These are phyloP conservation scores for Auanema freiburgensis DNA, from an alignment of 2,888 invertebrate species.

Conservation along the genomic window DNA sequence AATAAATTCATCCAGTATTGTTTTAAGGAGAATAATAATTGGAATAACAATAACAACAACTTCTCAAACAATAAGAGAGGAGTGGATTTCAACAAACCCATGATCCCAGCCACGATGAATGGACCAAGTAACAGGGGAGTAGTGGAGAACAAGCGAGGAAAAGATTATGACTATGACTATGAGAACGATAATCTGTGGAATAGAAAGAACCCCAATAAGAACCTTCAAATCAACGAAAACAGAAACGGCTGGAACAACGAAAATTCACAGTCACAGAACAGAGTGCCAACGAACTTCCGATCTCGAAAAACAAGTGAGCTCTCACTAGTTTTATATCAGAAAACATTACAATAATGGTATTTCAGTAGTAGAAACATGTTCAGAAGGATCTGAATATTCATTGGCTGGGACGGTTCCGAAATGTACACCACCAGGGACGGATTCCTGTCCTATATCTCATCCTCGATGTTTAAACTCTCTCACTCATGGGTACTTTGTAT, in stretches of 20 bases:
- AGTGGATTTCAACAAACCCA: too few species aligned
- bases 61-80: too few species aligned
- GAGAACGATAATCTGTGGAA: too few species aligned
- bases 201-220: background rate
- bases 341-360: background rate
- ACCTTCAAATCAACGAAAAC: slow-evolving; percentile 2
- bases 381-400: slow-evolving; percentile 32
- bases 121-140: too few species aligned
- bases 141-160: too few species aligned
- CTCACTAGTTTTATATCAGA: slow-evolving; percentile 4
- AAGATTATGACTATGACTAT: too few species aligned
- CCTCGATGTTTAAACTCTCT: slow-evolving; percentile 16
- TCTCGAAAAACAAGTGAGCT: background rate
- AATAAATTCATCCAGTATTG: background rate
- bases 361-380: slow-evolving; percentile 21
- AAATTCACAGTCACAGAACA: background rate
- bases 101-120: too few species aligned
- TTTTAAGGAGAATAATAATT: background rate
- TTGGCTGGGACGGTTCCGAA: slow-evolving; percentile 27
- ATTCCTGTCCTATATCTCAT: slow-evolving; percentile 43
- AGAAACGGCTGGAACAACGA: background rate
- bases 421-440: slow-evolving; percentile 40
- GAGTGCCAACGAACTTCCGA: background rate
- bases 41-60: background rate
- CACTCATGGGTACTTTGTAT: slow-evolving; percentile 18